These are phyloP conservation scores for Digitonthophagus gazella DNA, from an alignment of 2,888 invertebrate species.

Conservation along the genomic window DNA sequence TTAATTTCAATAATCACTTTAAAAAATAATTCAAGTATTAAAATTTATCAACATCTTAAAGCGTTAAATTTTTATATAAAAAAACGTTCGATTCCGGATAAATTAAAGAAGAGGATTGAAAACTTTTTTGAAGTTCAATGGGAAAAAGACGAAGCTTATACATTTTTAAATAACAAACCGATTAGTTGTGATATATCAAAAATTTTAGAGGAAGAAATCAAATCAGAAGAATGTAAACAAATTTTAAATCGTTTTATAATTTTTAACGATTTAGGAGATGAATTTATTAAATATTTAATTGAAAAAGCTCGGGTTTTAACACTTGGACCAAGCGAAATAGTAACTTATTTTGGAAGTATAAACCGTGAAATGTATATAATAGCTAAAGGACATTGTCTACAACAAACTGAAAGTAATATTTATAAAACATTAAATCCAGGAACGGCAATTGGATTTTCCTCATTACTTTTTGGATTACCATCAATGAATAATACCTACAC, in stretches of 20 bases:
- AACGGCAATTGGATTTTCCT: slow-evolving; percentile 52
- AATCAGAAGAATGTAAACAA: slow-evolving; percentile 55
- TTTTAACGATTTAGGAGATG: slow-evolving; percentile 55
- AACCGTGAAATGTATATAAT: slow-evolving; percentile 57
- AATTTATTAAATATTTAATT: slow-evolving; percentile 45
- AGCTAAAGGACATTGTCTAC: slow-evolving; percentile 55
- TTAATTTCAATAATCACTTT: slow-evolving; percentile 55
- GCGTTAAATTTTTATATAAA: slow-evolving; percentile 54
- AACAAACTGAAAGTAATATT: slow-evolving; percentile 39
- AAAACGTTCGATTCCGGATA: slow-evolving; percentile 14
- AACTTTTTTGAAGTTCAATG: slow-evolving; percentile 57
- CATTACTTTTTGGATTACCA: slow-evolving; percentile 54
- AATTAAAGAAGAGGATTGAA: slow-evolving; percentile 48
- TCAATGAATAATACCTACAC: slow-evolving; percentile 54
- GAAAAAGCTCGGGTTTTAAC: slow-evolving; percentile 37
- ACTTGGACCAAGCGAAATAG: slow-evolving; percentile 56
- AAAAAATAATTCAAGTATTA: slow-evolving; percentile 54
- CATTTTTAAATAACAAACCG: slow-evolving; percentile 21
- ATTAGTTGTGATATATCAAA: slow-evolving; percentile 43
- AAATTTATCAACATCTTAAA: slow-evolving; percentile 54
- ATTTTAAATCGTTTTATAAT: slow-evolving; percentile 53
- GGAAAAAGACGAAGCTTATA: slow-evolving; percentile 54
- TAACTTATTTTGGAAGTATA: slow-evolving; percentile 56
- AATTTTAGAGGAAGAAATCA: slow-evolving; percentile 53
- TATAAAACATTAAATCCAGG: slow-evolving; percentile 50